phyloP scores from a whole-genome alignment of 2,888 invertebrate species.

The Ecliptopera silaceata region DNA sequence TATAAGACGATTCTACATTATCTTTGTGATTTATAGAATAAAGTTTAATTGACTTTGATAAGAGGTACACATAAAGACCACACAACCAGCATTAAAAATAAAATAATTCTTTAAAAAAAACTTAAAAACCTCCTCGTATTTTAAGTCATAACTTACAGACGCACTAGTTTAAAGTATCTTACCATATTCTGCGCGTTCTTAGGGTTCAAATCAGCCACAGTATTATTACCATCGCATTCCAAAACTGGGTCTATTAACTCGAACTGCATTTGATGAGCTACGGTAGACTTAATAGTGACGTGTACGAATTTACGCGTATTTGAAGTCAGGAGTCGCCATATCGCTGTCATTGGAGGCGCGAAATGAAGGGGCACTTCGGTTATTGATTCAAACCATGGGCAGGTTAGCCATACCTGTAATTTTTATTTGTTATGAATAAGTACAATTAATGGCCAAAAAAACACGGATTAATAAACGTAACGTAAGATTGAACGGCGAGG shows the following conservation, averaged over 20 bases:
- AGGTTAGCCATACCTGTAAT: conserved; percentile 86
- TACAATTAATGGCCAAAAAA: too few relatives aligned
- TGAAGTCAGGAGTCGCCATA: conserved; percentile 92
- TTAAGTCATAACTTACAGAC: too few relatives aligned
- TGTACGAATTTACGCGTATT: conserved; percentile 93
- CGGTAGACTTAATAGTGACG: conserved; percentile 87
- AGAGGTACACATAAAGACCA: too few relatives aligned
- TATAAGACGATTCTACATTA: too few relatives aligned
- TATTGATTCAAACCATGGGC: conserved; percentile 90
- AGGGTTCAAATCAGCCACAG: conserved; percentile 86
- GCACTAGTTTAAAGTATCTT: conserved; percentile 39
- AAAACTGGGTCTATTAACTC: conserved; percentile 74
- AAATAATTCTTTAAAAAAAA: too few relatives aligned
- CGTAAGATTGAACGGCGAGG: too few relatives aligned
- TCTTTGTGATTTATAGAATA: too few relatives aligned
- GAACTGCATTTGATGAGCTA: conserved; percentile 80
- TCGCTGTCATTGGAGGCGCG: conserved; percentile 90
- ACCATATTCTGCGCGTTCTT: conserved; percentile 83
- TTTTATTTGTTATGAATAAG: background rate
- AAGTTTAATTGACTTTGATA: too few relatives aligned
- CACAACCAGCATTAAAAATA: too few relatives aligned
- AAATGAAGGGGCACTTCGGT: conserved; percentile 90
- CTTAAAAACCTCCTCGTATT: too few relatives aligned
- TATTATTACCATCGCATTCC: conserved; percentile 84
- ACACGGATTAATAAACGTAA: too few relatives aligned